Evolutionary conservation across 2,888 invertebrate genomes (phyloP), one percentile per base, ranked within the genome.

Genomic region (Rhimphoctona megacephalus): DNA sequence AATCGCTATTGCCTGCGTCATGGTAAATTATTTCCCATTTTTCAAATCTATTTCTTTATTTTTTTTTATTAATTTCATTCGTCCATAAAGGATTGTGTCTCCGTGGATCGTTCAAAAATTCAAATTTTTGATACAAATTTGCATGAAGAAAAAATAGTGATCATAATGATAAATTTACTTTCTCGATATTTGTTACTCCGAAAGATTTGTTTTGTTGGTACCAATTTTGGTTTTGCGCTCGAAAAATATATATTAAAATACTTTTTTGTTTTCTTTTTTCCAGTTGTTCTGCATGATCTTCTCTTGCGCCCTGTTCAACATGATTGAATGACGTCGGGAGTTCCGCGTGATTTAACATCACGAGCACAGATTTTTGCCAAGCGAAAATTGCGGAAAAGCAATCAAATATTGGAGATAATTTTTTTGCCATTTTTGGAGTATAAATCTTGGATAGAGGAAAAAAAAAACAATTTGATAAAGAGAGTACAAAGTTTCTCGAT

Each of bases 281-380:
- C 96, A 98, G 98, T 95, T 98, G 89, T 95, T 98, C 93, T 98
- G 98, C 82, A 96, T 98, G 95, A 96, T 98, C 92, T 97, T 98
- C 93, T 97, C 98, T 3, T 97, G 97, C 94, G 96, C 97, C 83
- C 95, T 98, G 90, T 98, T 98, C 94, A 97, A 97, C 93, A 96
- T 98, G 95, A 98, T 98, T 93, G 96, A 97, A 92, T 94, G 92
- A 94, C 77, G 88, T 52, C 74, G 52, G 64, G 79, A 85, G 67
- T 87, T 85, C 22, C 76, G 85, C 81, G 79, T 85, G 67, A 83
- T 85, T 77, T 83, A 76, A 79, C 54, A 76, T 39, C 61, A 61
- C 30, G 49, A 74, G 33, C 17, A 33, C 54, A 4, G 4, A 79
- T 70, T 43, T 9, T 81, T 39, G 54, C 43, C 64, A 76, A 72